Evolutionary conservation across 2,888 invertebrate species (phyloP).

Genomic region (Tortrix viridana): DNA sequence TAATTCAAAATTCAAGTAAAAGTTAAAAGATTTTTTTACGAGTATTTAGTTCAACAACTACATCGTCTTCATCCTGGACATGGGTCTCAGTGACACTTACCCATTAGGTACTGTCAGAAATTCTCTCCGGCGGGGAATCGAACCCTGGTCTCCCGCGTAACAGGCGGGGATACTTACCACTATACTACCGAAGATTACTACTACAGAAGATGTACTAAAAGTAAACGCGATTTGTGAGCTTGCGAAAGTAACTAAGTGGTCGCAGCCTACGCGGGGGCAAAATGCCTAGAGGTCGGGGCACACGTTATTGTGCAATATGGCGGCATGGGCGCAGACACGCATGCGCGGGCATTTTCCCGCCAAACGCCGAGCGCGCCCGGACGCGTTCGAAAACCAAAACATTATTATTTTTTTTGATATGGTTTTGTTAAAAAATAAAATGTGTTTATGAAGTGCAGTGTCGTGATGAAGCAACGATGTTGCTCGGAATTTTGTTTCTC

Average conservation of each 20-base stretch:
- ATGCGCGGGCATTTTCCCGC: constrained; percentile 77
- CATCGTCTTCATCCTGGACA: no score
- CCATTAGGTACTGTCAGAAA: no score
- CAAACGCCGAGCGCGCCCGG: constrained; percentile 65
- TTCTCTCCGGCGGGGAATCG: constrained; percentile 59
- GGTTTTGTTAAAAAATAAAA: constrained; percentile 15
- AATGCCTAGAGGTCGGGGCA: constrained; percentile 51
- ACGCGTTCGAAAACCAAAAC: constrained; percentile 56
- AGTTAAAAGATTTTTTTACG: no score
- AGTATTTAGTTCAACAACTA: no score
- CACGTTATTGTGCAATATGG: constrained; percentile 70
- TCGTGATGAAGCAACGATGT: constrained; percentile 73
- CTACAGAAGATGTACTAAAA: no score
- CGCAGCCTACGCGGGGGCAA: constrained; percentile 39
- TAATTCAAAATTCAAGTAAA: no score
- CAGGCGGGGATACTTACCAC: constrained; percentile 40
- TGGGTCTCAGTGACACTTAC: no score
- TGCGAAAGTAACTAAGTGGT: constrained; percentile 14
- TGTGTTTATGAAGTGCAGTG: constrained; percentile 52
- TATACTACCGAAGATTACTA: constrained; percentile 39
- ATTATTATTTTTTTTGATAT: constrained; percentile 37
- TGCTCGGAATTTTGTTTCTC: constrained; percentile 69
- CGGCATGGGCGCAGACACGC: constrained; percentile 63
- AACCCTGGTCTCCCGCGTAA: constrained; percentile 57
- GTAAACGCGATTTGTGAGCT: background rate